phyloP scores from a whole-genome alignment of 2,113 vertebrate genomes.

The Campylomormyrus numenius region DNA sequence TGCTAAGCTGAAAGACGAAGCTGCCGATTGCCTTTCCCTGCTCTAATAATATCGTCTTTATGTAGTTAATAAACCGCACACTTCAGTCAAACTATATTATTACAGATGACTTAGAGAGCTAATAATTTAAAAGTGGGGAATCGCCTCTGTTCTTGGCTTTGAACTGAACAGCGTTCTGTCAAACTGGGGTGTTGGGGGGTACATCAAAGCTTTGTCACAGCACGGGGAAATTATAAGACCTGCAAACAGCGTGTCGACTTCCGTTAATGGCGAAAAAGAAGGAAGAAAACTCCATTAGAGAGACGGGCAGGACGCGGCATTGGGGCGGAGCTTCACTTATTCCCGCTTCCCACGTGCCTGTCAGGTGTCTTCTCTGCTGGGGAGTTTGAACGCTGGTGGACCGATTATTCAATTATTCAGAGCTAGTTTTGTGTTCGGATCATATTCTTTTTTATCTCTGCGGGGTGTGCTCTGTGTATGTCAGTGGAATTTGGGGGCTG shows the following conservation, averaged over 20 bases:
- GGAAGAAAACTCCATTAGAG: conserved; percentile 48
- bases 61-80: conserved; percentile 86
- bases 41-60: conserved; percentile 86
- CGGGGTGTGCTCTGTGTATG: conserved; percentile 5
- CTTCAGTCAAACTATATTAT: conserved; percentile 85
- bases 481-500: neutral
- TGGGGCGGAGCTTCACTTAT: conserved; percentile 25
- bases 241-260: conserved; percentile 60
- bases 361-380: conserved; percentile 39
- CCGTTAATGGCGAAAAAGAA: conserved; percentile 50
- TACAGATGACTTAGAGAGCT: conserved; percentile 80
- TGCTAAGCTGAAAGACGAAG: conserved; percentile 75
- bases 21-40: conserved; percentile 64
- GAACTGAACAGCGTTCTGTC: conserved; percentile 82
- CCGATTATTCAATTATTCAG: conserved; percentile 35
- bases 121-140: conserved; percentile 85
- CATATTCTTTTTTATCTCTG: conserved; percentile 14
- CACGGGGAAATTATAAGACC: conserved; percentile 63
- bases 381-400: conserved; percentile 27
- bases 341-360: conserved; percentile 34
- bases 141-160: conserved; percentile 74
- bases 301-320: conserved; percentile 41
- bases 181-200: conserved; percentile 56
- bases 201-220: conserved; percentile 76
- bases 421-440: neutral